Percentiles rank a stretch among this genome's conserved stretches.
phyloP scores from a whole-genome alignment of 2,888 invertebrate species.

The Augochlorella aurata region DNA sequence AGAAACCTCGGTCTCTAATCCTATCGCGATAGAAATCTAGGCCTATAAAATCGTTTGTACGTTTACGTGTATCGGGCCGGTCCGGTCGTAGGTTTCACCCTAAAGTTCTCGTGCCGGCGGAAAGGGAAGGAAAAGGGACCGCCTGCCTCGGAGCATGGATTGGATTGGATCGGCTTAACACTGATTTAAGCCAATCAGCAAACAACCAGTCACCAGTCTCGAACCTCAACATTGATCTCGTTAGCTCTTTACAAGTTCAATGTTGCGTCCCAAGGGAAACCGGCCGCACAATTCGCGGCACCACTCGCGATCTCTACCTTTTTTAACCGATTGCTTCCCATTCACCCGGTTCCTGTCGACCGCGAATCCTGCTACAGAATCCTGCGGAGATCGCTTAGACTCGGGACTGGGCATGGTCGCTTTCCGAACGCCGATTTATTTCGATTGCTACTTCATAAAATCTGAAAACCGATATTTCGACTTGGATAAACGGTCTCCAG shows the following conservation, averaged over 20 bases:
- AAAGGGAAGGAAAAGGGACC: slow-evolving; percentile 72
- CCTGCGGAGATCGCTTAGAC: background rate
- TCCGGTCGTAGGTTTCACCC: slow-evolving; percentile 53
- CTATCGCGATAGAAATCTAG: slow-evolving; percentile 54
- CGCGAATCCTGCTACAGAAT: slow-evolving; percentile 1
- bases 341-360: background rate
- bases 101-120: slow-evolving; percentile 56
- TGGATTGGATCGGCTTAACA: slow-evolving; percentile 81
- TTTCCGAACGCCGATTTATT: too few species aligned
- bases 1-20: slow-evolving; percentile 59
- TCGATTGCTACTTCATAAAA: too few species aligned
- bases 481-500: too few species aligned
- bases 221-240: slow-evolving; percentile 79
- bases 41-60: slow-evolving; percentile 46
- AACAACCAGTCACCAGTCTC: slow-evolving; percentile 78
- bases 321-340: background rate
- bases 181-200: slow-evolving; percentile 82
- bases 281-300: slow-evolving; percentile 45
- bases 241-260: slow-evolving; percentile 80
- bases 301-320: background rate
- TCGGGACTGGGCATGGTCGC: background rate
- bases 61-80: slow-evolving; percentile 54
- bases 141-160: slow-evolving; percentile 75
- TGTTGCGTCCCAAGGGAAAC: slow-evolving; percentile 73
- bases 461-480: too few species aligned